Base-by-base conservation (phyloP, 2,797 vertebrate genomes). In the Neosilurus mollespiculum region DNA sequence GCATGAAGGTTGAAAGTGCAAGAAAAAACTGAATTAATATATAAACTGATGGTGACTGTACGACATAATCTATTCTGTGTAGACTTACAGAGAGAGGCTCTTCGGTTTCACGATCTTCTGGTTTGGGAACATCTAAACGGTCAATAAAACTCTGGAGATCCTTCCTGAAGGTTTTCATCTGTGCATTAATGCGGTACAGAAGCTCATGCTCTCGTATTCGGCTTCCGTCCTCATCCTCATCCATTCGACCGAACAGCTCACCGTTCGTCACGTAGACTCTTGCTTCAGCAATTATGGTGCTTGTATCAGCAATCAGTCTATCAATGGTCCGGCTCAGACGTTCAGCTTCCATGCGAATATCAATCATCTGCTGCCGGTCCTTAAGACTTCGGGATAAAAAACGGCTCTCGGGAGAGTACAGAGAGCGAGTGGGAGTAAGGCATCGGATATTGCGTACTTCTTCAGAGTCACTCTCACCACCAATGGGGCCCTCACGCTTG, bases 141-240 rank as follows among this genome's bases (percentile, higher is more conserved):
- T 99, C 98, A 10, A 99, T 99, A 91, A 99, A 99, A 90, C 93
- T 94, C 92, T 99, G 98, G 87, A 99, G 93, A 92, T 99, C 98
- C 93, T 98, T 99, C 92, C 96, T 95, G 91, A 99, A 99, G 51
- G 97, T 95, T 91, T 99, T 99, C 98, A 99, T 97, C 94, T 99
- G 98, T 12, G 97, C 98, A 0, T 97, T 98, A 91, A 99, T 99
- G 56, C 98, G 95, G 91, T 99, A 98, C 66, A 99, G 95, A 86
- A 99, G 94, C 94, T 99, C 98, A 14, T 99, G 98, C 89, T 99
- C 98, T 0, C 98, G 94, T 93, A 99, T 97, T 86, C 97, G 96
- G 90, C 96, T 96, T 83, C 98, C 96, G n/a, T 98, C 98, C 0
- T 99, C 97, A 54, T 99, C 97, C 72, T 99, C 98, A 37, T 98